A percentile compares a stretch with the other conserved stretches of the same genome.
These are phyloP conservation scores for Margarornis squamiger DNA, from an alignment of 2,797 vertebrate genomes.

Conservation along the genomic window DNA sequence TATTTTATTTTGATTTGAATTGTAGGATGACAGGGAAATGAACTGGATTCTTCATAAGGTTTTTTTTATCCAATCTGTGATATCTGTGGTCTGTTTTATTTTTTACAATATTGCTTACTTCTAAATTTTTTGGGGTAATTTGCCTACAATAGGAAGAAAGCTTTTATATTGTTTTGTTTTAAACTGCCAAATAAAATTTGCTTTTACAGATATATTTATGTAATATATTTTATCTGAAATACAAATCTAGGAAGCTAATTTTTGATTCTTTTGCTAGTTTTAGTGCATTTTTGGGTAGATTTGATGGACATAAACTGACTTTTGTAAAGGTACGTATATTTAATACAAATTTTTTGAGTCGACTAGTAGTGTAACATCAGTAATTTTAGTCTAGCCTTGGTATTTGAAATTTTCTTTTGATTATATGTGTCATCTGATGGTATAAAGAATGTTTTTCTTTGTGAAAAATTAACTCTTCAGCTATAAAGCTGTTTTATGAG, in stretches of 20 bases:
- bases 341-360: background rate
- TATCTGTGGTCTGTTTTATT: background rate
- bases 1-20: background rate
- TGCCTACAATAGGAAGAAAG: background rate
- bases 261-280: background rate
- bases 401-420: background rate
- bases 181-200: background rate
- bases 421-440: background rate
- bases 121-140: background rate
- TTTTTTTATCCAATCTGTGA: background rate
- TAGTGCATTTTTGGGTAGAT: background rate
- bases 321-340: background rate
- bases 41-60: background rate
- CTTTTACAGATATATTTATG: background rate
- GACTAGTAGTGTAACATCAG: background rate
- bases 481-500: background rate
- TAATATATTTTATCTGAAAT: background rate
- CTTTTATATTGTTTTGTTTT: background rate
- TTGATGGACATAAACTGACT: background rate
- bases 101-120: background rate
- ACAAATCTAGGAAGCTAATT: background rate
- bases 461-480: background rate
- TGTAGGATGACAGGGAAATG: background rate
- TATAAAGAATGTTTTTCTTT: background rate
- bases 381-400: background rate